Conservation (phyloP, 2,888 invertebrate genomes). For the Ophion costatus region DNA sequence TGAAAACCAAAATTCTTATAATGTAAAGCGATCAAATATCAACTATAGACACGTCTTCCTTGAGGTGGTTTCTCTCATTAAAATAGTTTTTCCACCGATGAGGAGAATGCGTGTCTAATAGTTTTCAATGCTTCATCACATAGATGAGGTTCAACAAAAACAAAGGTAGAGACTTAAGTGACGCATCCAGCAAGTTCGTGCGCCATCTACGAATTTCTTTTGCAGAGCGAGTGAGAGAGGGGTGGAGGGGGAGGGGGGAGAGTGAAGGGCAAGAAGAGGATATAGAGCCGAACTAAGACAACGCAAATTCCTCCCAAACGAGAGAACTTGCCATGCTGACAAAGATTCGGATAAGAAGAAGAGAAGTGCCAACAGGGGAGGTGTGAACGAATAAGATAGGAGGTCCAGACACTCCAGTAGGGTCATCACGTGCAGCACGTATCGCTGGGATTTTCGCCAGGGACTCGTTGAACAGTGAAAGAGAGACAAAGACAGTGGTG, state of each 20-base stretch:
- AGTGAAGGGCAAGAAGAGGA: background rate
- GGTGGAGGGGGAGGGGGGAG: background rate
- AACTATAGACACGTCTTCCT: too few species aligned
- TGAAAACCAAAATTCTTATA: too few species aligned
- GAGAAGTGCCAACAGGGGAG: conserved; percentile 22
- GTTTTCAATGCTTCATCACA: too few species aligned
- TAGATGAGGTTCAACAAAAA: too few species aligned
- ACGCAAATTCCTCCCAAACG: background rate
- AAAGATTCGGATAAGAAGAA: conserved; percentile 19
- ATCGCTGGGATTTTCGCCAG: conserved; percentile 63
- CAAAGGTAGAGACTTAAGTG: too few species aligned
- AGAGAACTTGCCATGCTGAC: conserved; percentile 12
- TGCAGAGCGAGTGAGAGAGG: background rate
- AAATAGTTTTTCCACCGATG: too few species aligned
- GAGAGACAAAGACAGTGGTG: background rate
- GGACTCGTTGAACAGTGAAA: conserved; percentile 38
- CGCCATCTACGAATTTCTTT: background rate
- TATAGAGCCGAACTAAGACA: background rate
- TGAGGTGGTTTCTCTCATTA: too few species aligned
- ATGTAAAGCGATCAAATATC: too few species aligned
- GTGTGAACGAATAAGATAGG: conserved; percentile 52
- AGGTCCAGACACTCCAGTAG: conserved; percentile 51
- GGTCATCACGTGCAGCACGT: conserved; percentile 65
- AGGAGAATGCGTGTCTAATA: too few species aligned
- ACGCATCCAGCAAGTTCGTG: background rate